Evolutionary conservation across 2,113 vertebrate genomes (phyloP).

Genomic region (Apeltes quadracus): DNA sequence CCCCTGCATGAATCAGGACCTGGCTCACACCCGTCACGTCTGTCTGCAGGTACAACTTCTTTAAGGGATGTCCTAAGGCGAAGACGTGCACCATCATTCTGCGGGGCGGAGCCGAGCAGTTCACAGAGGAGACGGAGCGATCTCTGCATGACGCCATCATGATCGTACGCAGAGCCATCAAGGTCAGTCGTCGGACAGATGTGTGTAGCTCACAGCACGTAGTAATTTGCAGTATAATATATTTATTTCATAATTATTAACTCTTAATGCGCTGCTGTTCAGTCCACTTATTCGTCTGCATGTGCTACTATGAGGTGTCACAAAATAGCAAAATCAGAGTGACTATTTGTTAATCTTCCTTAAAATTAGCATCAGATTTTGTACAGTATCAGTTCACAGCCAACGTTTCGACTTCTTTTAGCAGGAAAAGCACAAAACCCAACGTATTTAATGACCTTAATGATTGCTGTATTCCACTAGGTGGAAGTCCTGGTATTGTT

Average conservation of each 20-base stretch:
- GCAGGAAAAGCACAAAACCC: background rate
- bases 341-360: background rate
- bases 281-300: background rate
- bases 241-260: background rate
- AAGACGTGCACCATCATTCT: conserved; percentile 97
- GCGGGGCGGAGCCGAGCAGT: conserved; percentile 94
- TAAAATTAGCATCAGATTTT: too few relatives aligned
- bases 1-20: too few relatives aligned
- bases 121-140: conserved; percentile 97
- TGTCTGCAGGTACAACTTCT: conserved; percentile 91
- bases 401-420: background rate
- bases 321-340: background rate
- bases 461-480: background rate
- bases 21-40: background rate
- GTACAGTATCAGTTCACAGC: background rate
- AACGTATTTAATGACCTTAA: background rate
- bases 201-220: background rate
- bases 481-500: background rate
- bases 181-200: conserved; percentile 78
- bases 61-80: conserved; percentile 94
- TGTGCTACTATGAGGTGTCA: background rate
- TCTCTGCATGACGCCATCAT: conserved; percentile 98
- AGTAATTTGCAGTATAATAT: background rate
- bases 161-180: conserved; percentile 97
- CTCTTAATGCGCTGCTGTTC: background rate